These are phyloP conservation scores for Strix aluco DNA, from an alignment of 2,113 vertebrate genomes.

Conservation along the genomic window DNA sequence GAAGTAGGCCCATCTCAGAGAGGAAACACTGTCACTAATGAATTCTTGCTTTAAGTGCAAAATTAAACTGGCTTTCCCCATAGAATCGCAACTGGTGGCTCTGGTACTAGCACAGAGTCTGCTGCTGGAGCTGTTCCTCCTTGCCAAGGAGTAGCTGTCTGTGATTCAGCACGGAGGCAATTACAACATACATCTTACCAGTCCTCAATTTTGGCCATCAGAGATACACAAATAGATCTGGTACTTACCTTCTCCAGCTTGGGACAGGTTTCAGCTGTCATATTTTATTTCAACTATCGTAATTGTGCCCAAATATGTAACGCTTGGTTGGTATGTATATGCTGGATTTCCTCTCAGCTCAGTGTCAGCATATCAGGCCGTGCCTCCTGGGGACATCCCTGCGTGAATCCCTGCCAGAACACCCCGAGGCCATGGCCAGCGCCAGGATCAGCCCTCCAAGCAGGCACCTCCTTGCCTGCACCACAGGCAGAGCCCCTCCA, in stretches of 20 bases:
- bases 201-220: neutral
- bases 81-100: neutral
- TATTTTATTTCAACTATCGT: neutral
- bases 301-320: neutral
- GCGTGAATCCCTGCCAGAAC: neutral
- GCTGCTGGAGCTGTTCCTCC: neutral
- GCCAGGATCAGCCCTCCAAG: neutral
- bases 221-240: neutral
- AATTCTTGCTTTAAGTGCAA: neutral
- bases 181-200: neutral
- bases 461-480: neutral
- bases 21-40: neutral
- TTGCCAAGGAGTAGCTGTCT: neutral
- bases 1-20: neutral
- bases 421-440: neutral
- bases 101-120: neutral
- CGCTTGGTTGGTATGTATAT: no score
- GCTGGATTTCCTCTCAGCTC: fast-evolving
- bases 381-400: neutral
- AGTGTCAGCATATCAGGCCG: neutral
- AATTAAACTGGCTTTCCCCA: neutral
- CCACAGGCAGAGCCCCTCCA: neutral
- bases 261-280: neutral
- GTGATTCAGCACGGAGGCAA: neutral
- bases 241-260: neutral